Base-by-base conservation (phyloP, 2,888 invertebrate genomes). In the Carabus problematicus region DNA sequence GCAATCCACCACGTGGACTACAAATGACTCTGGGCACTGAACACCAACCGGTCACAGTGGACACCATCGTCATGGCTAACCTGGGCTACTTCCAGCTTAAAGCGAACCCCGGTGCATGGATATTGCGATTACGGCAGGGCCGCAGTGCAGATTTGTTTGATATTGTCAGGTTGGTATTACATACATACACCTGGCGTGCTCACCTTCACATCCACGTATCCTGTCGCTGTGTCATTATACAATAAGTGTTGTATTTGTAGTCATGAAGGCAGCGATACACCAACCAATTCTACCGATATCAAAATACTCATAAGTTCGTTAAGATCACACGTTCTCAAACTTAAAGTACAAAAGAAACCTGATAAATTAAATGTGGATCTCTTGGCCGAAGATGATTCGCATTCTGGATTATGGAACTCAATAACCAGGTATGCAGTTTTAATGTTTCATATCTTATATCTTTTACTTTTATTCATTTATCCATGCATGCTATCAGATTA, bases 31-130 rank as follows among this genome's bases (percentile, higher is more conserved):
- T 99, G 59, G 97, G 97, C 54, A 93, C 95, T 0, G 88, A 91
- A 71, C 86, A 85, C n/a, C 84, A 88, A 70, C 91, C 93, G 0
- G 88, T 91, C 6, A 86, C 90, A 73, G 92, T 94, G 74, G 99
- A 99, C 82, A 99, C 99, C 14, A 98, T 98, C 75, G 98, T 99
- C n/a, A 99, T 99, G 99, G 98, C 98, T 6, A 99, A 99, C 83
- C 86, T 99, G 75, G 99, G 99, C 11, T 99, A 99, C 83, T 98
- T 99, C 85, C 96, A 97, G 83, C 84, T 99, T 40, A 98, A 98
- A 83, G 98, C 98, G 0, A 96, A 94, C 81, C 98, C 99, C 1
- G 99, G 99, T 0, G 94, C 95, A 8, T 99, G 98, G 98, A 84
- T 91, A 18, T 82, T 99, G 71, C 86, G 91, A 4, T 85, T 99